phyloP scores from a whole-genome alignment of 2,888 invertebrate species.

The Thymelicus sylvestris region DNA sequence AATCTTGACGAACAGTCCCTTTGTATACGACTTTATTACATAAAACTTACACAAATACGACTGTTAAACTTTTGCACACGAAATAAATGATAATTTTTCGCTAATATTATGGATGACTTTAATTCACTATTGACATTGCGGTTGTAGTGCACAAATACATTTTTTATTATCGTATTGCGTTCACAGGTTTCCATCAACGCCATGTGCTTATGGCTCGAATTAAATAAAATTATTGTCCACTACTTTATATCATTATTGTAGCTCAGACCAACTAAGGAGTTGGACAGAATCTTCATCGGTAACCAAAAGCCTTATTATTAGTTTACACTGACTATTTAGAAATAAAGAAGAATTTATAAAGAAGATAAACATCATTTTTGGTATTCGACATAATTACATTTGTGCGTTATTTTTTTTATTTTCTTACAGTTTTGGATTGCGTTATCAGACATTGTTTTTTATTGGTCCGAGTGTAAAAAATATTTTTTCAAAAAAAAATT shows the following conservation, averaged over 20 bases:
- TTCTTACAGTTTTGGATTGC: too few species aligned
- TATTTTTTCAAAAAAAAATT: slow-evolving; percentile 11
- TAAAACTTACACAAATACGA: background rate
- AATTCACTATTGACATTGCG: background rate
- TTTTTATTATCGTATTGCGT: background rate
- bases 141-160: background rate
- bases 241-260: slow-evolving; percentile 5
- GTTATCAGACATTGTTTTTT: too few species aligned
- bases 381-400: too few species aligned
- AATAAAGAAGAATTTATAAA: too few species aligned
- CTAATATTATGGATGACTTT: slow-evolving; percentile 1
- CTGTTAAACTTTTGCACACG: background rate
- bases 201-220: background rate
- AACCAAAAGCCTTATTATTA: too few species aligned
- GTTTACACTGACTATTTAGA: too few species aligned
- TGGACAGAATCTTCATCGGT: too few species aligned
- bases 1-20: background rate
- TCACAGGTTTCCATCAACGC: background rate
- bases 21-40: background rate
- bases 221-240: slow-evolving; percentile 28
- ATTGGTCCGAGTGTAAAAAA: background rate
- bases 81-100: background rate
- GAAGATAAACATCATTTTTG: too few species aligned
- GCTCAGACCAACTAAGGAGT: too few species aligned
- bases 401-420: too few species aligned